Percentiles rank a stretch among this genome's conserved stretches.
These are phyloP conservation scores for Nephrotoma guestfalica DNA, from an alignment of 2,888 invertebrate species.

Conservation along the genomic window DNA sequence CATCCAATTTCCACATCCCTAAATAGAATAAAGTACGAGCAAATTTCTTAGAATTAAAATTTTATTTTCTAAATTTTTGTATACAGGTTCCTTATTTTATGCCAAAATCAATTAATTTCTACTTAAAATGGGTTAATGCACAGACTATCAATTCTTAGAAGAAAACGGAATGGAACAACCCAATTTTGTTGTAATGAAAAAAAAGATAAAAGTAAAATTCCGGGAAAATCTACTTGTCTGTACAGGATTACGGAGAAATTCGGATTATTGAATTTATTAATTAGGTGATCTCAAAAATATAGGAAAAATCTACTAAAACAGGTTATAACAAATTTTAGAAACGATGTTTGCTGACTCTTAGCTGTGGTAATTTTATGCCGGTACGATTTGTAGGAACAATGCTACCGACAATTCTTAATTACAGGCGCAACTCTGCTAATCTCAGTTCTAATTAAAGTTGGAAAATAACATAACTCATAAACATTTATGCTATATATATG, in stretches of 20 bases:
- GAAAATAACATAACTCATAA: too few species aligned
- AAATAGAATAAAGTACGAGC: background rate
- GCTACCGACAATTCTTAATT: too few species aligned
- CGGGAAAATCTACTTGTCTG: background rate
- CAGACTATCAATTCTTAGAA: background rate
- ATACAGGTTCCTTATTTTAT: background rate
- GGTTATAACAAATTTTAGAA: too few species aligned
- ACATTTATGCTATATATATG: too few species aligned
- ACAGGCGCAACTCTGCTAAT: too few species aligned
- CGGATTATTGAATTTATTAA: background rate
- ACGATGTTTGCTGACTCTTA: too few species aligned
- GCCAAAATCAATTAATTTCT: background rate
- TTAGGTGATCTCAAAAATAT: background rate
- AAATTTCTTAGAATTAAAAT: background rate
- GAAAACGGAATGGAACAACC: background rate
- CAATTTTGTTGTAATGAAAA: background rate
- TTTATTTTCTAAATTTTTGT: background rate
- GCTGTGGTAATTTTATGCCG: too few species aligned
- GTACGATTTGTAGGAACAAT: too few species aligned
- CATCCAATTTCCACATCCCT: background rate
- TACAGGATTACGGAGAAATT: background rate
- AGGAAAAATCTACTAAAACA: too few species aligned
- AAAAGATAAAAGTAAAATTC: background rate
- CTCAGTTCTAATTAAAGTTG: too few species aligned
- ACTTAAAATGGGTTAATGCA: background rate